A percentile compares a stretch with the other conserved stretches of the same genome.
Evolutionary conservation across 2,797 vertebrate genomes (phyloP).

Genomic region (Dryobates pubescens): DNA sequence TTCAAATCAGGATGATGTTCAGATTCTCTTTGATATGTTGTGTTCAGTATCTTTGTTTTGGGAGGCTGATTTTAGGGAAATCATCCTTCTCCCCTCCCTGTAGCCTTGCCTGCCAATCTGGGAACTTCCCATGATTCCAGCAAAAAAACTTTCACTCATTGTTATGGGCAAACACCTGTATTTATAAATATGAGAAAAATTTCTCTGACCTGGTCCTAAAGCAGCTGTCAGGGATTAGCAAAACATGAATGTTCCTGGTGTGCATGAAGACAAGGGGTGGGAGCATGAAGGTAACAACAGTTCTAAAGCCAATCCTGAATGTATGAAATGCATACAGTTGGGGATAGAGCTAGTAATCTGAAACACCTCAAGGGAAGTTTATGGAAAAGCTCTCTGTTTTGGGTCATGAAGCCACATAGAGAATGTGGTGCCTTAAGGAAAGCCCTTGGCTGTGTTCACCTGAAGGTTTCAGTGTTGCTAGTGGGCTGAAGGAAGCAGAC

Average conservation of each 20-base stretch:
- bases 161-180: not conserved
- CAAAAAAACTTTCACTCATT: not conserved
- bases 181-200: not conserved
- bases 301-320: not conserved
- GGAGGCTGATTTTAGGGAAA: not conserved
- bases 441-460: not conserved
- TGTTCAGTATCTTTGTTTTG: not conserved
- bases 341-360: not conserved
- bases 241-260: not conserved
- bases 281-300: not conserved
- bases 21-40: not conserved
- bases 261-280: not conserved
- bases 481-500: not conserved
- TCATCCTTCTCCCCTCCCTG: not conserved
- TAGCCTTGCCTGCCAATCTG: not conserved
- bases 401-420: not conserved
- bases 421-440: not conserved
- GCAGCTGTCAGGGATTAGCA: not conserved
- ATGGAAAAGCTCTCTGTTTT: not conserved
- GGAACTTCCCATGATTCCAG: not conserved
- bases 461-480: not conserved
- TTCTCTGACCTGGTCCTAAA: not conserved
- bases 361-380: not conserved
- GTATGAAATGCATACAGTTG: not conserved
- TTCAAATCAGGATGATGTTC: not conserved